Base-by-base conservation (phyloP, 2,888 invertebrate species). In the Acleris literana region DNA sequence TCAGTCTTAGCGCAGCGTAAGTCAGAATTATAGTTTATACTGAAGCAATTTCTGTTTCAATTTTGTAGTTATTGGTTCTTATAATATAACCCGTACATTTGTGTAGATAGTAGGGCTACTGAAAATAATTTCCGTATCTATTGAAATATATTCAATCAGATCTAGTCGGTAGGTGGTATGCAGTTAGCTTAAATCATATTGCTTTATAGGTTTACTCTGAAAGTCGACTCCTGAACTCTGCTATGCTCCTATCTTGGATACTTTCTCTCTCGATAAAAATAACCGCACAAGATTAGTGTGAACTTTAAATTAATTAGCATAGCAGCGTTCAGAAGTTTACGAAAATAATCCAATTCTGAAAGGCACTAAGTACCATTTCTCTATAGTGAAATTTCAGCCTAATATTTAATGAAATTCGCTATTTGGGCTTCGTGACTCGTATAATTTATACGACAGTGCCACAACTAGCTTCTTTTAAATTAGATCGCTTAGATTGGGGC, bases 391-490 rank as follows among this genome's bases (percentile, higher is more conserved):
- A 4, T 49, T 16, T 33, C 18, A 18, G 29, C 29, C 16, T 13
- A 53, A 29, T 18, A 17, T 17, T n/a, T 17, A 5, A 7, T 53
- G 17, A 17, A 53, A 54, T 54, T 39, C 13, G 16, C 39, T 33
- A 2, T 33, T 54, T n/a, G 55, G 20, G 20, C 22, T 55, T 39
- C 33, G 17, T 56, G 56, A 22, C 39, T 16, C 16, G 39, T 39
- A 29, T 17, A 17, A 29, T 55, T 55, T 71, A 68, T 39, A 39
- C 13, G 13, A 71, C 76, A 77, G 77, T 82, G 82, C 78, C 81
- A 81, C 82, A 77, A 77, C 75, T 81, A 83, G 81, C 83, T 84
- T 83, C 80, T 79, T 83, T 82, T 78, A 76, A 79, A 74, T 68
- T 76, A 74, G 72, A 75, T 73, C 70, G 74, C 68, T 74, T 71